Evolutionary conservation across 2,797 vertebrate species (phyloP).

Genomic region (Antennarius maculatus): DNA sequence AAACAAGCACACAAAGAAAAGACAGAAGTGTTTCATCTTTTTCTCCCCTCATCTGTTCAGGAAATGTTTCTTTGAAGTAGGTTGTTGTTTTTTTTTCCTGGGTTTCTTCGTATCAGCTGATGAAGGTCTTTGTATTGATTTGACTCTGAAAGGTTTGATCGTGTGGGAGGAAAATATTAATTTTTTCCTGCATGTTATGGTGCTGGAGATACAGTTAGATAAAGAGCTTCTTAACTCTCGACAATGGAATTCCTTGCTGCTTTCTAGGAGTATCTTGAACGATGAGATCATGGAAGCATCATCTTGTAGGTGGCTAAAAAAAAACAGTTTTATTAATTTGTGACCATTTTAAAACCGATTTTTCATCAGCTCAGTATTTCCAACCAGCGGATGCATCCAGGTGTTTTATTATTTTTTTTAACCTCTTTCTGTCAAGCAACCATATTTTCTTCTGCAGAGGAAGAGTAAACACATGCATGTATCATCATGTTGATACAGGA

Average conservation of each 20-base stretch:
- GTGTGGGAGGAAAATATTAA: conserved; percentile 2
- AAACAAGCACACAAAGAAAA: conserved; percentile 27
- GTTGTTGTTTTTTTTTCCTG: conserved; percentile 16
- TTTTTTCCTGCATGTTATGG: not conserved
- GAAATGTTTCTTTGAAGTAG: conserved; percentile 43
- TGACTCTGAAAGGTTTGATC: conserved; percentile 21
- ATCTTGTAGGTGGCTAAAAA: conserved; percentile 3
- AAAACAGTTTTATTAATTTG: not conserved
- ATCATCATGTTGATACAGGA: conserved; percentile 18
- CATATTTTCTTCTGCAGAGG: conserved; percentile 7
- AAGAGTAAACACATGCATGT: conserved; percentile 10
- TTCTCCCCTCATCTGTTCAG: conserved; percentile 24
- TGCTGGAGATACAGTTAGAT: conserved; percentile 32
- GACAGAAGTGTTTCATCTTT: conserved; percentile 26
- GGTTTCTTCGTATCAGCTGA: conserved; percentile 20
- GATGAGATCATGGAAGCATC: conserved; percentile 5
- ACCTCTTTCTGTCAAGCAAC: not conserved
- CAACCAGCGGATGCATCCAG: not conserved
- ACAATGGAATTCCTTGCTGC: not conserved
- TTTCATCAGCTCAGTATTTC: conserved; percentile 2
- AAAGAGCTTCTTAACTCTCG: not conserved
- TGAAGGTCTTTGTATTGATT: conserved; percentile 34
- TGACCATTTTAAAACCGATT: conserved; percentile 4
- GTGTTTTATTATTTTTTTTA: conserved; percentile 14
- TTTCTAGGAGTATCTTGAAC: conserved; percentile 1